Base-by-base conservation (phyloP, 2,888 invertebrate species). In the Cyclophora albipunctata region DNA sequence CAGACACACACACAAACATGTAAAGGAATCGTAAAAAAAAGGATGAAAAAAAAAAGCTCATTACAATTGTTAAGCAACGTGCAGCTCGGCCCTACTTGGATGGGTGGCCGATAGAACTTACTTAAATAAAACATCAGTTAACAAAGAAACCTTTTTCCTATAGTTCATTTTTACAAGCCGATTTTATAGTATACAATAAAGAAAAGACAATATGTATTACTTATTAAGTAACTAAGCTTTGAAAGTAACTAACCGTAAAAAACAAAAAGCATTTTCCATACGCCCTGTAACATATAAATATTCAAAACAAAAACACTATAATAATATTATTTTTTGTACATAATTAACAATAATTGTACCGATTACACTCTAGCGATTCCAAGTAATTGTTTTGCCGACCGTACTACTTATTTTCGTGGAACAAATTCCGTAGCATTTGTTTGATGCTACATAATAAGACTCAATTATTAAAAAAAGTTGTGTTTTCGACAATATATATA, bases 361-460 rank as follows among this genome's bases (percentile, higher is more conserved):
- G 70, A 83, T 84, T 85, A 84, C 64, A 84, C 64, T 55, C 65
- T 66, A 67, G 58, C 64, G 66, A 68, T 69, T 67, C 64, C 65
- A 71, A 63, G 71, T 76, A 76, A 78, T 84, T 81, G 69, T 51
- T 63, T 53, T 84, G 84, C 84, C 62, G 78, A 81, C 85, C 67
- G 74, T 87, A 84, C 81, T 63, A 58, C 59, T 65, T 69, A 67
- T 75, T 81, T 87, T 87, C 87, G 82, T 78, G 84, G 87, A 88
- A 88, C 75, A 69, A 81, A 86, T 84, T 83, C 85, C 82, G 65
- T 75, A 81, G 73, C 86, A 84, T 86, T 88, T 84, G 85, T 87
- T 84, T 87, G 86, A 86, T 88, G 86, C 81, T 74, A 72, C 72
- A 78, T 88, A 88, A 88, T 88, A 84, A 85, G 85, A 72, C 69